Base-by-base conservation (phyloP, 2,797 vertebrate species). In the Brachymystax lenok region DNA sequence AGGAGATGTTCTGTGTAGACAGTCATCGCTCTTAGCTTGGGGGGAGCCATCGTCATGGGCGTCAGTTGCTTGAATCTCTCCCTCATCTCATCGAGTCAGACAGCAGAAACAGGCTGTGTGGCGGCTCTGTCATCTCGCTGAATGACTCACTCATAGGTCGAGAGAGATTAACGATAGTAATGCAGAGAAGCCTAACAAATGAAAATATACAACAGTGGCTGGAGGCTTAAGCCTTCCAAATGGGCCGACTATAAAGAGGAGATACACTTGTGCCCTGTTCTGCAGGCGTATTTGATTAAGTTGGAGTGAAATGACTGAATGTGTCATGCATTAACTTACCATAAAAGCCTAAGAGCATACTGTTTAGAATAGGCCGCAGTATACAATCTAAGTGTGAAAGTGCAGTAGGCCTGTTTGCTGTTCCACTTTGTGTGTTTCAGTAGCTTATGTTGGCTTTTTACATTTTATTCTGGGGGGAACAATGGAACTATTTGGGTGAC, bases 141-240 rank as follows among this genome's bases (percentile, higher is more conserved):
- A 87, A 85, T 92, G 92, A 93, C 88, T 93, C 92, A 93, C 85
- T 88, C 86, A 86, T 81, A 85, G 92, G 89, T 85, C 85, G 85
- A 79, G 80, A 87, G 87, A 86, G 88, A 88, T 91, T 91, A 92
- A 91, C 90, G 92, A 90, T 90, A 91, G 89, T 88, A 81, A 77
- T 79, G 75, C 81, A 82, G 87, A 77, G 87, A 77, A 89, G 80
- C 79, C 70, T 51, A 77, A 76, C 74, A 85, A 88, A 86, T 85
- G 82, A 89, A 90, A 85, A 87, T 80, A 77, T 82, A 80, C 78
- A 78, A 78, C 86, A 40, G 27, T 59, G 28, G 28, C 76, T 81
- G 64, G 81, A 77, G 74, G 80, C 75, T 80, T 80, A 77, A 82
- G 68, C 50, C 69, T 46, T 77, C 46, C 63, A 67, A 75, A 80